Base-by-base conservation (phyloP, 2,888 invertebrate genomes). In the Latrodectus hesperus region DNA sequence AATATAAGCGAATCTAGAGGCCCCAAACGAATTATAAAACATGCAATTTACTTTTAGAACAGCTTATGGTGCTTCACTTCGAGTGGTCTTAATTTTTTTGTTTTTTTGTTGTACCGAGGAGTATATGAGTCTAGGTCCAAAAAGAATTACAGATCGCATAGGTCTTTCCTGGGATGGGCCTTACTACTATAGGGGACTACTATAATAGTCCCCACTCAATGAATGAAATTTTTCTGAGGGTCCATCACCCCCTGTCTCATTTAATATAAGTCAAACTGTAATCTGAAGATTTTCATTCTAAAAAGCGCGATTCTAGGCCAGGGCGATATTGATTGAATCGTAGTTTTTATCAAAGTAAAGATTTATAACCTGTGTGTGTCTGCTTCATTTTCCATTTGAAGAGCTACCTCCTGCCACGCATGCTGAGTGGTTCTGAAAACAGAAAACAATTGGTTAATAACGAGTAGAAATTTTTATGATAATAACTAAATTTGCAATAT, bases 381-480 rank as follows among this genome's bases (percentile, higher is more conserved):
- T 60, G 97, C 96, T 91, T 97, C 96, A 90, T 96, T 95, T 92
- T 98, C 98, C 95, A 98, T 96, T 93, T 97, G 97, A n/a, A 95
- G 93, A 77, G 97, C 97, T 88, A 97, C 96, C 90, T 96, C 95
- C 92, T 96, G 96, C 97, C 98, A 98, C 81, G 97, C 97, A 91
- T 97, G 96, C 90, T 96, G 95, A 90, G 98, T 94, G 76, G 96
- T 93, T 55, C 92, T 92, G 90, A 1, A 90, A 89, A 51, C 60
- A 68, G 67, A 75, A 72, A 84, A 72, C 14, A 78, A 52, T 60
- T 17, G 22, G 22, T 10, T 51, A 72, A 10, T n/a, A 51, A 52
- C 10, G 38, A 38, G 6, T 38, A 38, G 6, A 38, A 38, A 38
- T 6, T 38, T 38, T 38, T 38, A 38, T 38, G 38, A 38, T 60